phyloP scores from a whole-genome alignment of 2,888 invertebrate species.

The Polyploca ridens region DNA sequence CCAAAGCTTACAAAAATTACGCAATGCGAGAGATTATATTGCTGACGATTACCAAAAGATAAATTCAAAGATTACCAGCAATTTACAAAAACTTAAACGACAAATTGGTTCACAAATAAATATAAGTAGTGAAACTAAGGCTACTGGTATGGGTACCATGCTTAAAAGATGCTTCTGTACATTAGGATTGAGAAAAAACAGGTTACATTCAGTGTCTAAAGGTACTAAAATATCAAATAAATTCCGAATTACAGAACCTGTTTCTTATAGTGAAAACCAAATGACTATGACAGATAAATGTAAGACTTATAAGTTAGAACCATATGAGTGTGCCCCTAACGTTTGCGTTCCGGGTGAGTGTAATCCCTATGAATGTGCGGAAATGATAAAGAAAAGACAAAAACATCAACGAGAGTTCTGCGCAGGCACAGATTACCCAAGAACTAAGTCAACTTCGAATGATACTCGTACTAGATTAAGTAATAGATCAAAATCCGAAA shows the following conservation, averaged over 20 bases:
- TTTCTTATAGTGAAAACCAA: neutral
- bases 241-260: neutral
- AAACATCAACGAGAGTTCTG: neutral
- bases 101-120: neutral
- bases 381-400: conserved; percentile 28
- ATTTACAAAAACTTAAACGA: neutral
- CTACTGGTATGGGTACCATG: neutral
- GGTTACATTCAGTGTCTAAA: neutral
- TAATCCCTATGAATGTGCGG: conserved; percentile 37
- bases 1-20: neutral
- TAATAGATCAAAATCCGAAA: neutral
- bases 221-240: conserved; percentile 9
- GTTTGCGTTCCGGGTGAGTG: conserved; percentile 42
- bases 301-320: conserved; percentile 27
- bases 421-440: neutral
- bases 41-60: neutral
- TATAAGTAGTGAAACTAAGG: neutral
- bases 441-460: neutral
- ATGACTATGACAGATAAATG: conserved; percentile 21
- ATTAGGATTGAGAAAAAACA: conserved; percentile 18
- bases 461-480: neutral
- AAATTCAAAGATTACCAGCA: neutral
- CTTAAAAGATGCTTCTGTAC: conserved; percentile 28
- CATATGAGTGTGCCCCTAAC: conserved; percentile 45
- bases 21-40: neutral